phyloP scores from a whole-genome alignment of 2,797 vertebrate genomes.

The Argya squamiceps region DNA sequence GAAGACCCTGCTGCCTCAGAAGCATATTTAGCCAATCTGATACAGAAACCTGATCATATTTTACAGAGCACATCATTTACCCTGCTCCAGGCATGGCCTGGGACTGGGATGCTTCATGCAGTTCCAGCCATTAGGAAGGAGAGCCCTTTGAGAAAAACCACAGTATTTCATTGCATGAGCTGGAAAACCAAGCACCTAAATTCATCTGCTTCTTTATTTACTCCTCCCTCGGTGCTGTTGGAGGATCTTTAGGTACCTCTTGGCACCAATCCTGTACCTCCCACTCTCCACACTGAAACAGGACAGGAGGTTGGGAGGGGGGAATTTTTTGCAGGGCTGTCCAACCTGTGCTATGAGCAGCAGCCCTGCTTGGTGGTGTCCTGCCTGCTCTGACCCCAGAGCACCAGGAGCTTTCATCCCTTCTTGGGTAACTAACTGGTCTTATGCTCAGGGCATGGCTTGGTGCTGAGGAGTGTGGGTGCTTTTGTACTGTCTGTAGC shows the following conservation, averaged over 20 bases:
- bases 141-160: background rate
- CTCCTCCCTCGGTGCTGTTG: background rate
- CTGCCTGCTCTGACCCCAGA: background rate
- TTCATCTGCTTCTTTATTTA: background rate
- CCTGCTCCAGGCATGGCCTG: background rate
- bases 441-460: background rate
- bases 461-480: background rate
- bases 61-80: background rate
- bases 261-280: background rate
- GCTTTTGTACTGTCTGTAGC: background rate
- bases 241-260: background rate
- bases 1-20: constrained; percentile 22
- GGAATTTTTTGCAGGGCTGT: background rate
- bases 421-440: background rate
- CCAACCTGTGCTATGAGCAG: background rate
- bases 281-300: background rate
- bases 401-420: background rate
- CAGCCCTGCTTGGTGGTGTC: background rate
- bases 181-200: background rate
- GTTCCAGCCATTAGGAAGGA: background rate
- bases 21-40: background rate
- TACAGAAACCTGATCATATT: background rate
- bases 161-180: background rate
- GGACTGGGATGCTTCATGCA: background rate
- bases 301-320: background rate